These are phyloP conservation scores for Xerus rutilus DNA, from an alignment of 2,797 vertebrate genomes.

Conservation along the genomic window DNA sequence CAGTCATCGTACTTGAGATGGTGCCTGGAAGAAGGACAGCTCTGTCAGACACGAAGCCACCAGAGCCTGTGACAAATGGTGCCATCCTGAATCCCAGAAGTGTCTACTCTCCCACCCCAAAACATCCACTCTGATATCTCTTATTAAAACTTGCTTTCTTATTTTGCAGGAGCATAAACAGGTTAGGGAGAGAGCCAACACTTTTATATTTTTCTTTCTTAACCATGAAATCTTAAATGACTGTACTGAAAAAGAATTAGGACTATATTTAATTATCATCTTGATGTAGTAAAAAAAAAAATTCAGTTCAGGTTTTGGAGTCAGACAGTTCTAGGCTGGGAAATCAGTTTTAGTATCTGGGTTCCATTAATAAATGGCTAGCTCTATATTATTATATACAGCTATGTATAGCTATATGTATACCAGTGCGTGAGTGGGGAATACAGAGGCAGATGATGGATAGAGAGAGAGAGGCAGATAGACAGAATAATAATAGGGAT, in stretches of 20 bases:
- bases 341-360: constrained; percentile 18
- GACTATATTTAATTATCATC: constrained; percentile 54
- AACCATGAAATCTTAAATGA: constrained; percentile 51
- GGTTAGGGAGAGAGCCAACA: neutral
- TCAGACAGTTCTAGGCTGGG: neutral
- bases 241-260: constrained; percentile 49
- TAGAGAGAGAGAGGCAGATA: neutral
- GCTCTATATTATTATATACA: neutral
- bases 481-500: neutral
- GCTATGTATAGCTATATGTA: neutral
- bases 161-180: constrained; percentile 6
- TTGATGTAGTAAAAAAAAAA: constrained; percentile 9
- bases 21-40: neutral
- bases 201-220: constrained; percentile 40
- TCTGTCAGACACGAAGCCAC: neutral
- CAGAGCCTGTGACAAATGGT: neutral
- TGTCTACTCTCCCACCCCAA: neutral
- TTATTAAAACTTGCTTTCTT: constrained; percentile 24
- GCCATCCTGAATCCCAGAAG: neutral
- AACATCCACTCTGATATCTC: neutral
- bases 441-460: neutral
- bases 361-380: neutral
- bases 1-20: neutral
- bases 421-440: neutral
- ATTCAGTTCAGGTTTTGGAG: neutral